These are phyloP conservation scores for Coptodon bakossiorum DNA, from an alignment of 2,113 vertebrate species.

Conservation along the genomic window DNA sequence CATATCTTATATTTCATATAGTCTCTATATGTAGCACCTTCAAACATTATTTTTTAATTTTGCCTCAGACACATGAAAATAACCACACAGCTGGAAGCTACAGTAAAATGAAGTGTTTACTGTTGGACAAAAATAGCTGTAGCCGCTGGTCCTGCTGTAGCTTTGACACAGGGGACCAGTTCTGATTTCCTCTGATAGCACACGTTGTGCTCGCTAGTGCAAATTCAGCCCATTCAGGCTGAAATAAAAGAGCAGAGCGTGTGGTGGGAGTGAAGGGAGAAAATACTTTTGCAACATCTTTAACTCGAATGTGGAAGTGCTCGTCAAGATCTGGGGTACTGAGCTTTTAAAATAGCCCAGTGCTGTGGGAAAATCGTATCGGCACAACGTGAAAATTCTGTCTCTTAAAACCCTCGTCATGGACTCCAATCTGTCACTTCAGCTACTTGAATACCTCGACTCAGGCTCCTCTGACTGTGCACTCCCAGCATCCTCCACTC, in stretches of 20 bases:
- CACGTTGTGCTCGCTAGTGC: not conserved
- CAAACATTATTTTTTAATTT: fast-evolving
- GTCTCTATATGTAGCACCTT: not conserved
- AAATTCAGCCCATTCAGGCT: not conserved
- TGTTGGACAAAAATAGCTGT: slow-evolving; percentile 1
- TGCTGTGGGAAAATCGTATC: not conserved
- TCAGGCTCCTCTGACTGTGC: not conserved
- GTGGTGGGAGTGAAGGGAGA: not conserved
- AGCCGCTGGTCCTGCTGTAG: not conserved
- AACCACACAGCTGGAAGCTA: not conserved
- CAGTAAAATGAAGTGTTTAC: not conserved
- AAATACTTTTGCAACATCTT: not conserved
- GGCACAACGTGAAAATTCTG: not conserved
- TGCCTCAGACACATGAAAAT: not conserved
- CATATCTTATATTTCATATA: not conserved
- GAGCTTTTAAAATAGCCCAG: not conserved
- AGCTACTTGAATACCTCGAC: not conserved
- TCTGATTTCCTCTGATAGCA: not conserved
- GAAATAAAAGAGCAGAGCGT: not conserved
- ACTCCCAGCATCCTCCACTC: slow-evolving; percentile 33
- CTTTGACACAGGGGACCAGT: not conserved
- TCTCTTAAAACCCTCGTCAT: not conserved
- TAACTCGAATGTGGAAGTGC: not conserved
- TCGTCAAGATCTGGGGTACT: not conserved
- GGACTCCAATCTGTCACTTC: not conserved